Percentiles rank a stretch among this genome's conserved stretches.
Evolutionary conservation across 2,797 vertebrate genomes (phyloP).

Genomic region (Xiphophorus birchmanni): DNA sequence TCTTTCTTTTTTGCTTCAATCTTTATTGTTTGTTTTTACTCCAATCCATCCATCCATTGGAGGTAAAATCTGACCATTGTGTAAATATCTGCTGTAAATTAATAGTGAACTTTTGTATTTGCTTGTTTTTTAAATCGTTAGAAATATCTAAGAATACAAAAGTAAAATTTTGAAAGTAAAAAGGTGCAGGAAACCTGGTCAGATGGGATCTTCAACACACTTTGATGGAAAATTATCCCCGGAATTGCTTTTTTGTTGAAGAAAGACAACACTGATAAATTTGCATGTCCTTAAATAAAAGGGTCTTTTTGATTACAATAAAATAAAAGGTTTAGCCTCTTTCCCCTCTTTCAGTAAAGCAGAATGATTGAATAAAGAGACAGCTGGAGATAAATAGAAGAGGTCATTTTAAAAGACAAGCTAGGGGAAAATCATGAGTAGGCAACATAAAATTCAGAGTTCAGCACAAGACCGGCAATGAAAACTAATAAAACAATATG

Average conservation of each 20-base stretch:
- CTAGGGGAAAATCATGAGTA: constrained; percentile 11
- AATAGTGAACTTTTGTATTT: not conserved
- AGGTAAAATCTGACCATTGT: not conserved
- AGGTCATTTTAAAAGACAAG: constrained; percentile 2
- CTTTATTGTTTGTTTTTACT: not conserved
- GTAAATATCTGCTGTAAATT: not conserved
- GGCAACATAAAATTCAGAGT: constrained; percentile 31
- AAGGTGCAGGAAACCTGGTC: not conserved
- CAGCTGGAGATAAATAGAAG: not conserved
- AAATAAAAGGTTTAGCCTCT: not conserved
- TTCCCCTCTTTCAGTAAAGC: constrained; percentile 10
- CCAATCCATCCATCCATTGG: not conserved
- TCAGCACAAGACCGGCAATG: constrained; percentile 17
- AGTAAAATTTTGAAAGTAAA: too few relatives aligned
- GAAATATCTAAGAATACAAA: not conserved
- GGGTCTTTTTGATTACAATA: not conserved
- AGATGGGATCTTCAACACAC: not conserved
- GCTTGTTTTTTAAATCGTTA: not conserved
- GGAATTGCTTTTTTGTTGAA: not conserved
- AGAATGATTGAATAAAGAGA: not conserved
- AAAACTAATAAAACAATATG: constrained; percentile 57
- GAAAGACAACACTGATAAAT: not conserved
- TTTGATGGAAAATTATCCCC: not conserved
- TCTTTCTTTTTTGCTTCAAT: not conserved
- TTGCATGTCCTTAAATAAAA: not conserved